These are phyloP conservation scores for Cyprinodon tularosa DNA, from an alignment of 2,113 vertebrate genomes.

Conservation along the genomic window DNA sequence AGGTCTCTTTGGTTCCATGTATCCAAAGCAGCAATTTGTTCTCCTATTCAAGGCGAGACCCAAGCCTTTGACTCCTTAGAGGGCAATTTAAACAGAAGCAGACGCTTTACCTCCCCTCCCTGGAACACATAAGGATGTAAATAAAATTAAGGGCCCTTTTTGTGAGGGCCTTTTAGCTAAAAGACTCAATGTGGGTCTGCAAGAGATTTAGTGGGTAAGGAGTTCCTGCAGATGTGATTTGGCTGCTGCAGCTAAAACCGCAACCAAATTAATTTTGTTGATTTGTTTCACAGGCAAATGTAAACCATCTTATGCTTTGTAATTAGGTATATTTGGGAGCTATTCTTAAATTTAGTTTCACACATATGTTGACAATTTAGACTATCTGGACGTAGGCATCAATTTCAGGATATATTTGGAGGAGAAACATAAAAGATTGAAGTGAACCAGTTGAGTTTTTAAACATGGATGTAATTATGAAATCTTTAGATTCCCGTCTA, in stretches of 20 bases:
- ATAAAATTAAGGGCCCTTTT: conserved; percentile 57
- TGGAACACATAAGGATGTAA: conserved; percentile 56
- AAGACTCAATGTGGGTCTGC: conserved; percentile 48
- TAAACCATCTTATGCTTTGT: conserved; percentile 53
- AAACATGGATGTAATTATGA: conserved; percentile 40
- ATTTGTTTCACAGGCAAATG: conserved; percentile 68
- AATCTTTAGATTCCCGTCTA: conserved; percentile 24
- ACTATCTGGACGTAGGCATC: conserved; percentile 22
- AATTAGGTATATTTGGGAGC: conserved; percentile 46
- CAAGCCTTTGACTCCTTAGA: conserved; percentile 36
- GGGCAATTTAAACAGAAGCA: conserved; percentile 29
- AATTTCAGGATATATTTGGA: conserved; percentile 25
- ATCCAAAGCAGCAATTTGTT: conserved; percentile 47
- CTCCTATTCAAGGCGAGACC: conserved; percentile 38
- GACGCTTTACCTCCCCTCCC: conserved; percentile 7
- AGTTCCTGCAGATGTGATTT: conserved; percentile 67
- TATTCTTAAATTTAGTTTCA: conserved; percentile 2
- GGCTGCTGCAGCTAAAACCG: conserved; percentile 46
- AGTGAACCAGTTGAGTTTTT: conserved; percentile 7
- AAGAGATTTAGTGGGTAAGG: conserved; percentile 63
- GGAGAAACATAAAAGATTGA: conserved; percentile 11
- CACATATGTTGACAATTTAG: conserved; percentile 42
- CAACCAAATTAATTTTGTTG: conserved; percentile 55
- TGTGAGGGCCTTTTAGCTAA: conserved; percentile 49
- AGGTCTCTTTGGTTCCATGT: conserved; percentile 24